These are phyloP conservation scores for Pristionchus japonicus DNA, from an alignment of 2,888 invertebrate genomes.

Conservation along the genomic window DNA sequence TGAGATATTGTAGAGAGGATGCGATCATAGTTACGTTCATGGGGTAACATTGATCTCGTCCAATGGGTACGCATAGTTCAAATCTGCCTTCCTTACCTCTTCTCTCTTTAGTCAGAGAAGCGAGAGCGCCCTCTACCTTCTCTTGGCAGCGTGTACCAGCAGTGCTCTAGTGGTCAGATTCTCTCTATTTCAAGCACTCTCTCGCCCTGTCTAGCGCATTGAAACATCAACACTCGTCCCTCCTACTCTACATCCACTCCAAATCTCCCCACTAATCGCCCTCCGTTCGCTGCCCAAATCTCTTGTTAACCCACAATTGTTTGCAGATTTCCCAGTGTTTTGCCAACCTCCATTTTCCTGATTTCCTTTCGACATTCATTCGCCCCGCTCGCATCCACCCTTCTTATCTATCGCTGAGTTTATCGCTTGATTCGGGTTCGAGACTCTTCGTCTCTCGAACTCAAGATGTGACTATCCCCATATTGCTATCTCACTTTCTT, in stretches of 20 bases:
- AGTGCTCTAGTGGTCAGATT: background rate
- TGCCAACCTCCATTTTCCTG: background rate
- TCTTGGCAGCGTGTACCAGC: background rate
- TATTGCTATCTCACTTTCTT: no score
- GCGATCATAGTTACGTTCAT: background rate
- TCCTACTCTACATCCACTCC: background rate
- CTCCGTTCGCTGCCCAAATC: background rate
- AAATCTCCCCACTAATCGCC: background rate
- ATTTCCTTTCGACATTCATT: background rate
- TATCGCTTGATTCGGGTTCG: background rate
- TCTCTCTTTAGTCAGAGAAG: background rate
- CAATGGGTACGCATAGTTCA: background rate
- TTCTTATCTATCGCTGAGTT: background rate
- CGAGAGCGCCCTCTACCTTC: background rate
- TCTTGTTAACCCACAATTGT: background rate
- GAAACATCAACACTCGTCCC: background rate
- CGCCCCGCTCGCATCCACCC: background rate
- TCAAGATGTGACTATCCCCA: no score
- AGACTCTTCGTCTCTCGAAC: no score
- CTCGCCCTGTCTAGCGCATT: background rate
- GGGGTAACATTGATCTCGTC: background rate
- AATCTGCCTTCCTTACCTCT: no score
- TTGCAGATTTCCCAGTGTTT: background rate
- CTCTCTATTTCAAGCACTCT: background rate
- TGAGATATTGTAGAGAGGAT: background rate